Evolutionary conservation across 2,888 invertebrate species (phyloP), one percentile per base, ranked within the genome.

Genomic region (Hirtodrosophila alboralis): DNA sequence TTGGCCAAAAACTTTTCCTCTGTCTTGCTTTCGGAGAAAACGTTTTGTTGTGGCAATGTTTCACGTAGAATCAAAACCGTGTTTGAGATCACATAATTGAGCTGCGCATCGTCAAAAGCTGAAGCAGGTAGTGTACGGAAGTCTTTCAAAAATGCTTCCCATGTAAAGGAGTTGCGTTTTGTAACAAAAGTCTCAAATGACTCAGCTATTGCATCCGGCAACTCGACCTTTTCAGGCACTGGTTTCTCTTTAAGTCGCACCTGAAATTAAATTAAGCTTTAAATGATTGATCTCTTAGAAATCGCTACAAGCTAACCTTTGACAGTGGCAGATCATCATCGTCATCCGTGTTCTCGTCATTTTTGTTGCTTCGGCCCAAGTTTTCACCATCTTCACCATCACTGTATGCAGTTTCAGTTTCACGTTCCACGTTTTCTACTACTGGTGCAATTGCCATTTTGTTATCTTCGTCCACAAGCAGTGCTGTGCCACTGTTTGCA

Each of bases 281-380:
- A 16, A 9, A 21, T 4, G 4, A 5, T n/a, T 7, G 4, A 9
- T 12, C 0, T 10, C 12, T 16, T 4, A 9, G n/a, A 3, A 0
- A 6, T 14, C 18, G 1, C 3, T 28, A 10, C 8, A 7, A 9
- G 37, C 65, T 92, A 27, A 96, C 94, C 91, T 95, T 95, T 1
- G 96, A 95, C 18, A 96, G 88, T 6, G 95, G 95, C 72, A 95
- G 92, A 88, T 95, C 95, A 79, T 95, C 96, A 53, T 91, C 91
- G 51, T 91, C 91, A 58, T 91, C 91, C 1, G 91, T 91, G 47
- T 90, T 87, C 49, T 91, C 91, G 9, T 90, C 91, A 18, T 71
- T 88, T 70, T 90, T 90, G 30, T 63, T 64, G 47, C 73, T 75
- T 36, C 78, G 85, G 10, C 65, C 83, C 93, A 95, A 75, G 93